Percentiles rank a stretch among this genome's conserved stretches.
phyloP scores from a whole-genome alignment of 2,888 invertebrate species.

The Dinocampus coccinellae region DNA sequence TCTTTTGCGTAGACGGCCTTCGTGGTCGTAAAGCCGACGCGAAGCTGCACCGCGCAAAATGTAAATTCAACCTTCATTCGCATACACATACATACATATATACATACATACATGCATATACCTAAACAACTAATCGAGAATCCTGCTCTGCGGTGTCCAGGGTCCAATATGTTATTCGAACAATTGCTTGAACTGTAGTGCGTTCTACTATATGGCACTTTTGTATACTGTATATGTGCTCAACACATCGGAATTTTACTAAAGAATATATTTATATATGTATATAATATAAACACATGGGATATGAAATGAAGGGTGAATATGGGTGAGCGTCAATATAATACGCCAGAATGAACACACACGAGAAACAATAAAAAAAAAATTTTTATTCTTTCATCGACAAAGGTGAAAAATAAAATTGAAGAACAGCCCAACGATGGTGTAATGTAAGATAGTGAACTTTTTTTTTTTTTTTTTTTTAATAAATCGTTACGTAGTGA shows the following conservation, averaged over 20 bases:
- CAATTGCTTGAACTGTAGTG: conserved; percentile 9
- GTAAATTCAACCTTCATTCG: conserved; percentile 36
- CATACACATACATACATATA: no score
- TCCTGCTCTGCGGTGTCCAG: conserved; percentile 17
- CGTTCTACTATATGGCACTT: neutral
- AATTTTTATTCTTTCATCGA: no score
- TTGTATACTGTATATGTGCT: neutral
- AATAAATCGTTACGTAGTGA: conserved; percentile 61
- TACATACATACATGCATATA: no score
- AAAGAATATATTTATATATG: neutral
- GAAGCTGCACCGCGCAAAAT: conserved; percentile 36
- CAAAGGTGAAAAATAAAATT: conserved; percentile 13
- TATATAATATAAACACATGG: neutral
- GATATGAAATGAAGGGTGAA: conserved; percentile 4
- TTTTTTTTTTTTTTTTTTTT: no score
- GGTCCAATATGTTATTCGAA: conserved; percentile 31
- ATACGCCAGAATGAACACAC: neutral
- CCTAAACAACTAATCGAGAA: conserved; percentile 46
- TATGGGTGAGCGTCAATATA: conserved; percentile 20
- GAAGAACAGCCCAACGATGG: neutral
- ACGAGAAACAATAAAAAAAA: neutral
- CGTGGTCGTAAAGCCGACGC: conserved; percentile 41
- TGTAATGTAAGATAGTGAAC: neutral
- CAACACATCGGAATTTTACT: neutral
- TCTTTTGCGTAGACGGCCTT: conserved; percentile 40